phyloP scores from a whole-genome alignment of 1,140 invertebrate genomes.

The Drosophila leontia region DNA sequence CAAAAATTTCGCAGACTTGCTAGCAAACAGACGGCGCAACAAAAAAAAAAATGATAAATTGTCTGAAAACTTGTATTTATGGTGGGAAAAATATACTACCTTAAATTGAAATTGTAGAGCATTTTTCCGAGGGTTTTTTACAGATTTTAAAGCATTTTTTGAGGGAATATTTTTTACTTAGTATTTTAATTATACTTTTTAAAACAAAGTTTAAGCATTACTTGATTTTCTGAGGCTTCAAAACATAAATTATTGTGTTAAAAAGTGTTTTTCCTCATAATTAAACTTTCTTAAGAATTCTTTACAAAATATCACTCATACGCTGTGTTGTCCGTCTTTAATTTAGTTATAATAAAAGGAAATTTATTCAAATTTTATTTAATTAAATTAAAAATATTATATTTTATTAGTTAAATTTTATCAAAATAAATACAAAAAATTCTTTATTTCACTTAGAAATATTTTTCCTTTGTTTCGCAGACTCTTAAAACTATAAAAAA shows the following conservation, averaged over 20 bases:
- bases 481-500: slow-evolving; percentile 1
- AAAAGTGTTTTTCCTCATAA: no score
- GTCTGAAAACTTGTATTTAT: slow-evolving; percentile 19
- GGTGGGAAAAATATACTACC: slow-evolving; percentile 13
- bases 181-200: background rate
- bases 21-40: slow-evolving; percentile 39
- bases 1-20: slow-evolving; percentile 43
- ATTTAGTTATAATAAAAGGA: no score
- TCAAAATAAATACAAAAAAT: background rate
- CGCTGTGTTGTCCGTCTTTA: background rate
- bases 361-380: background rate
- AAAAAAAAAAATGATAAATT: slow-evolving; percentile 32
- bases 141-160: background rate
- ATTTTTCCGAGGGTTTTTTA: background rate
- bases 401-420: background rate
- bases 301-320: background rate
- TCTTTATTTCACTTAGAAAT: fast-evolving
- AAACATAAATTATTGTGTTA: no score
- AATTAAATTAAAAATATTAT: background rate
- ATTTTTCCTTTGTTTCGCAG: background rate
- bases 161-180: fast-evolving
- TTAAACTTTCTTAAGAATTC: no score
- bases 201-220: fast-evolving
- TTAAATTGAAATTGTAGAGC: background rate
- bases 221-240: no score